Percentiles rank a stretch among this genome's conserved stretches.
Evolutionary conservation across 1,140 invertebrate species (phyloP).

Genomic region (Drosophila sproati): DNA sequence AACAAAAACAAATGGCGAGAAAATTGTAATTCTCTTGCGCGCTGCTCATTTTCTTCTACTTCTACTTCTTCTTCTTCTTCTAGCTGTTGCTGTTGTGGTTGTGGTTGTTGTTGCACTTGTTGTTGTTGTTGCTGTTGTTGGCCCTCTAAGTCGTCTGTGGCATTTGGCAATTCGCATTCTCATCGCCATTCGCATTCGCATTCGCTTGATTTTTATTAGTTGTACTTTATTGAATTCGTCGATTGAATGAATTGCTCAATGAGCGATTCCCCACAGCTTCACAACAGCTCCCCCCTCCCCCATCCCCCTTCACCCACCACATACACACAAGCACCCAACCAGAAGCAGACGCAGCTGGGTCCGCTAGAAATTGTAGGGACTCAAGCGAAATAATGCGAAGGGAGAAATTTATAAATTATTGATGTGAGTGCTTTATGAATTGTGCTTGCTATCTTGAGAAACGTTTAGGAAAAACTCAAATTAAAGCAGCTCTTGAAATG

Average conservation of each 20-base stretch:
- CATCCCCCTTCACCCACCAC: background rate
- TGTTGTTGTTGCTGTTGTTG: background rate
- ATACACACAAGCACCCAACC: background rate
- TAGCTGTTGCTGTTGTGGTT: background rate
- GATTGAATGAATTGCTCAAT: conserved; percentile 81
- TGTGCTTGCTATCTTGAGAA: background rate
- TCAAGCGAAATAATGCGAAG: conserved; percentile 7
- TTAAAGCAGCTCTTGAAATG: no score
- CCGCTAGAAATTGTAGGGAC: conserved; percentile 24
- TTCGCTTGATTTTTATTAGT: conserved; percentile 75
- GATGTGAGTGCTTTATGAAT: background rate
- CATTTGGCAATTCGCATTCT: conserved; percentile 37
- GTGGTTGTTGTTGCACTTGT: background rate
- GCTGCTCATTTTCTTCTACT: conserved; percentile 14
- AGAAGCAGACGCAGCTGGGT: conserved; percentile 2
- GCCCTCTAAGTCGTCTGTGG: conserved; percentile 9
- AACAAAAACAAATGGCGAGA: conserved; percentile 71
- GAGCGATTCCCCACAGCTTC: conserved; percentile 41
- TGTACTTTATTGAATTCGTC: conserved; percentile 80
- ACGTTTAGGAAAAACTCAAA: background rate
- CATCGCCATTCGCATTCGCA: conserved; percentile 51
- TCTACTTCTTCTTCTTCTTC: no score
- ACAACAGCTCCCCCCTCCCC: background rate
- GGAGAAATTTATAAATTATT: conserved; percentile 6
- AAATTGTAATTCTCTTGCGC: conserved; percentile 74